Base-by-base conservation (phyloP, 2,888 invertebrate species). In the Nebria salina region DNA sequence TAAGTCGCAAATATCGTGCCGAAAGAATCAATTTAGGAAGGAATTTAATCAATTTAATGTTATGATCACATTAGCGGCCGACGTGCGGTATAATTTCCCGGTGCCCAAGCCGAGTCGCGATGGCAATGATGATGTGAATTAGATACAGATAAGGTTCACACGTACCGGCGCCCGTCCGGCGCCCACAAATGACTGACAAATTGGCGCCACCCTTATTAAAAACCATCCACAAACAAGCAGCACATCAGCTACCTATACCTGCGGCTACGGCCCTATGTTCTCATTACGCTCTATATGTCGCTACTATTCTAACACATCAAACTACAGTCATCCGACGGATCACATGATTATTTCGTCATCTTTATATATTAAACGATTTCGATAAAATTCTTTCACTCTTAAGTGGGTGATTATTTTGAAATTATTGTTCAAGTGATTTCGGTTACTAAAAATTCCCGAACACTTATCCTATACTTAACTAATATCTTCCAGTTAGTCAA, bases 161-260 rank as follows among this genome's bases (percentile, higher is more conserved):
- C 81, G 81, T 81, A 65, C 9, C 66, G 80, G 72, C 84, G 84
- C 83, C 84, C 73, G 77, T 77, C 82, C 83, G 85, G 85, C 85
- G 85, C 85, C 85, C 76, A 73, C 66, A 81, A 79, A 76, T 81
- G 72, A 81, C 76, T 81, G 82, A 77, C 84, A 84, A 85, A 85
- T 85, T 85, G 84, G 84, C 84, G 84, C 84, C 85, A 84, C 84
- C 84, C 84, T 83, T 82, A 84, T 84, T 84, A 84, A 77, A 83
- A 77, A 72, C 26, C 81, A 83, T 82, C 75, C 15, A 73, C 73
- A 73, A 73, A 73, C 73, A 73, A 73, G 41, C n/a, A 73, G 70
- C 73, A 42, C 73, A 15, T 26, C 73, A 41, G 41, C 73, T 41
- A 70, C 70, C 11, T 34, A 70, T 34, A 25, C 70, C 25, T 25